A percentile compares a stretch with the other conserved stretches of the same genome.
phyloP scores from a whole-genome alignment of 2,113 vertebrate species.

The Megaleporinus macrocephalus region DNA sequence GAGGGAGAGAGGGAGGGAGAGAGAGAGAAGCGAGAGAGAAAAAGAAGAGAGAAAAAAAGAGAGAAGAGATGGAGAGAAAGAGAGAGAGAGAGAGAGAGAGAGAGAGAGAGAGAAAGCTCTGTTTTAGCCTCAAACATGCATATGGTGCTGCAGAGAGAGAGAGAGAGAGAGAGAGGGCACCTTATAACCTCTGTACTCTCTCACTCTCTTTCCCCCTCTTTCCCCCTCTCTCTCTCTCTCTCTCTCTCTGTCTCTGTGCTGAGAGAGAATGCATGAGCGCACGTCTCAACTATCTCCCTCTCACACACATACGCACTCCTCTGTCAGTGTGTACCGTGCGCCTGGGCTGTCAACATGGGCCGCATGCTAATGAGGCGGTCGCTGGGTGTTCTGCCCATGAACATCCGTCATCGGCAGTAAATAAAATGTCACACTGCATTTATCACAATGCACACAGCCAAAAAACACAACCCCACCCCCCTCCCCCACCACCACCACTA shows the following conservation, averaged over 20 bases:
- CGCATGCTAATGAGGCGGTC: conserved; percentile 63
- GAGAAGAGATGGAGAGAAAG: neutral
- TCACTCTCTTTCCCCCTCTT: too few species aligned
- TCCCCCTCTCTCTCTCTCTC: neutral
- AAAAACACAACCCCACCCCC: neutral
- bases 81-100: neutral
- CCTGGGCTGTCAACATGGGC: conserved; percentile 43
- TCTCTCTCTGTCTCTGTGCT: neutral
- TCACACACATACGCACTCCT: conserved; percentile 22
- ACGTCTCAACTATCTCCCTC: conserved; percentile 9
- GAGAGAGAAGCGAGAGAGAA: neutral
- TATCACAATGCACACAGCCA: conserved; percentile 29
- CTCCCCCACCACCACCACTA: too few species aligned
- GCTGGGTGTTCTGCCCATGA: conserved; percentile 46
- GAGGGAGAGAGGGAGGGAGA: neutral
- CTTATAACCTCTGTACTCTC: conserved; percentile 3
- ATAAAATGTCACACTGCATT: conserved; percentile 60
- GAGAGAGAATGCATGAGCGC: neutral
- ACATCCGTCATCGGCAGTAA: conserved; percentile 52
- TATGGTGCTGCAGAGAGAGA: neutral
- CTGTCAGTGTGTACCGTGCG: conserved; percentile 32
- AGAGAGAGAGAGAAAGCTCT: neutral
- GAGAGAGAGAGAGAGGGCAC: neutral
- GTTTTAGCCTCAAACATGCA: neutral
- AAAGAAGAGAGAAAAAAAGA: neutral